Conservation (phyloP, 2,888 invertebrate genomes). For the Protonemura montana region DNA sequence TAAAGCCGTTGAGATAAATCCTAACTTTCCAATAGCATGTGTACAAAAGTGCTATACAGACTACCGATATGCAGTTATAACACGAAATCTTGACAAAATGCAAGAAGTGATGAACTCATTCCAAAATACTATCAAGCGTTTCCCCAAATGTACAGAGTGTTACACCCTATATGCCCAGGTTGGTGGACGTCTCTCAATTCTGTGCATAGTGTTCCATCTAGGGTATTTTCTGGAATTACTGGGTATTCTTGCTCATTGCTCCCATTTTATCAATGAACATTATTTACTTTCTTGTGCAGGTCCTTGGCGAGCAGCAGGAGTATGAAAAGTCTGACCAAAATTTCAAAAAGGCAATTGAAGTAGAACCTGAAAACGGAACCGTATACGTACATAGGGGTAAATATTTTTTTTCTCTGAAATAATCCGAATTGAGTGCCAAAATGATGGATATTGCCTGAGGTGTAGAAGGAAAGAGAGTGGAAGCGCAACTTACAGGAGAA, state of each 20-base stretch:
- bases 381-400: slow-evolving; percentile 85
- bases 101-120: slow-evolving; percentile 76
- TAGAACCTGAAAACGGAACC: slow-evolving; percentile 86
- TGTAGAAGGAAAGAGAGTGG: no score
- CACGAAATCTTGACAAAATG: slow-evolving; percentile 68
- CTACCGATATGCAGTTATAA: slow-evolving; percentile 74
- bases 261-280: slow-evolving; percentile 42
- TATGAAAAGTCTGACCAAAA: slow-evolving; percentile 83
- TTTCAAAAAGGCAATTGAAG: slow-evolving; percentile 80
- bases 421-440: no score
- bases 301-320: slow-evolving; percentile 83
- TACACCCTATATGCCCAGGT: slow-evolving; percentile 90
- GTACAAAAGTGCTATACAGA: slow-evolving; percentile 92
- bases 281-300: slow-evolving; percentile 56
- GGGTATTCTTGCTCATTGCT: no score
- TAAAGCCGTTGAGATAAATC: slow-evolving; percentile 81
- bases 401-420: not conserved
- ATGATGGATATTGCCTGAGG: no score
- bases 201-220: no score
- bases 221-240: not conserved
- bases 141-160: slow-evolving; percentile 86
- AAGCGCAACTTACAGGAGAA: no score
- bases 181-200: no score
- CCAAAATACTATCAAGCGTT: slow-evolving; percentile 76
- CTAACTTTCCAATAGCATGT: slow-evolving; percentile 83